Percentiles rank a stretch among this genome's conserved stretches.
Conservation (phyloP, 2,888 invertebrate species). For the Slavum lentiscoides region DNA sequence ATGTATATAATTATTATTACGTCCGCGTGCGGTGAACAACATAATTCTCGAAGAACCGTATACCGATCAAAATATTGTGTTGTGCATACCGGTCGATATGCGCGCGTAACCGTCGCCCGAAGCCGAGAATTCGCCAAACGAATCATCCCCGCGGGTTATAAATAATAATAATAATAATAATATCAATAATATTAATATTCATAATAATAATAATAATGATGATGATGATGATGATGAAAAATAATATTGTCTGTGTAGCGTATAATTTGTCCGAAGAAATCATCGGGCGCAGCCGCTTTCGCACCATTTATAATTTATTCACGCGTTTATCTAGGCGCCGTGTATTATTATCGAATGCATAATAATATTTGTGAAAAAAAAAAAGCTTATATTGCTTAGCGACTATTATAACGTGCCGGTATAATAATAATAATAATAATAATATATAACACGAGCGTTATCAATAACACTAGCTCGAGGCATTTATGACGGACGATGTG, state of each 20-base stretch:
- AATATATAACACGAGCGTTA: background rate
- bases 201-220: slow-evolving; percentile 14
- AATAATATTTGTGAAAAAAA: too few species aligned
- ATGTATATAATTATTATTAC: slow-evolving; percentile 24
- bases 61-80: background rate
- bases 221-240: background rate
- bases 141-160: slow-evolving; percentile 22
- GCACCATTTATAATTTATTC: slow-evolving; percentile 6
- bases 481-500: background rate
- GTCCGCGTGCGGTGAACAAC: slow-evolving; percentile 26
- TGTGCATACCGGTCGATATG: background rate
- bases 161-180: slow-evolving; percentile 14
- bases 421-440: background rate
- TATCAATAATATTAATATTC: background rate
- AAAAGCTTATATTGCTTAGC: too few species aligned
- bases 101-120: slow-evolving; percentile 28
- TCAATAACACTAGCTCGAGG: slow-evolving; percentile 8
- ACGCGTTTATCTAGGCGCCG: slow-evolving; percentile 17
- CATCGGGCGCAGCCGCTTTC: slow-evolving; percentile 5
- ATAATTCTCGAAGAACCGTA: slow-evolving; percentile 40
- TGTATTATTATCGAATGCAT: too few species aligned
- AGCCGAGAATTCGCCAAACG: slow-evolving; percentile 27
- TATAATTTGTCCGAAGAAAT: slow-evolving; percentile 29
- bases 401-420: background rate
- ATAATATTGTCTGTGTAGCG: background rate